Evolutionary conservation across 2,113 vertebrate genomes (phyloP), one percentile per base, ranked within the genome.

Genomic region (Calidris pugnax): DNA sequence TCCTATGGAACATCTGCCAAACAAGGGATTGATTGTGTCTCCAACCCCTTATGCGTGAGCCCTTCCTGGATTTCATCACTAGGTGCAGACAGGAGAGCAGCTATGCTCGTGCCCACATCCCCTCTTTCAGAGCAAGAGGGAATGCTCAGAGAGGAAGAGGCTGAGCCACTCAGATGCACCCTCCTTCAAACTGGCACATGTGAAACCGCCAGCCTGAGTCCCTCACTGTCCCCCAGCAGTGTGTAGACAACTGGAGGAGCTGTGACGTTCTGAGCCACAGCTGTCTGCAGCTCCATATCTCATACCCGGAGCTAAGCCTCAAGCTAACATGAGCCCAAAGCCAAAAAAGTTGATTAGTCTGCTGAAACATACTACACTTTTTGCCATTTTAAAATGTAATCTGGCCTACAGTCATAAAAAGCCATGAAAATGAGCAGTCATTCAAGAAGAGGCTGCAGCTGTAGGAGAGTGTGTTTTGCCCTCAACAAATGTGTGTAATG

Each of bases 391-490:
- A 62, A 59, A 57, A 45, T 23, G 8, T 73, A 53, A 73, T 41
- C 55, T 86, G 63, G 32, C 32, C 59, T 72, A 33, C 12, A 19
- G 60, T 77, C 48, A 48, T 74, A 72, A 90, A 93, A 93, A 87
- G n/a, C 51, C 64, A 37, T 56, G 67, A 51, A 81, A 88, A 87
- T 37, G 39, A 73, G 39, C 75, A 90, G 28, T 63, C 41, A 56
- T 68, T 77, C 71, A 80, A 84, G 89, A 85, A 86, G 73, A 74
- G 57, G 62, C 60, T 87, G 89, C 86, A 91, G 80, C 76, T 95
- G 62, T 59, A 77, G 35, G 35, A 56, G 43, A 69, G 55, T 22
- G 8, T 75, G 30, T 62, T 86, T 85, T 86, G 55, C 63, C 43
- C 45, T 84, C 24, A 69, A 69, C 55, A 53, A 92, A 62, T 26